A percentile compares a stretch with the other conserved stretches of the same genome.
These are phyloP conservation scores for Falco berigora DNA, from an alignment of 2,797 vertebrate genomes.

Conservation along the genomic window DNA sequence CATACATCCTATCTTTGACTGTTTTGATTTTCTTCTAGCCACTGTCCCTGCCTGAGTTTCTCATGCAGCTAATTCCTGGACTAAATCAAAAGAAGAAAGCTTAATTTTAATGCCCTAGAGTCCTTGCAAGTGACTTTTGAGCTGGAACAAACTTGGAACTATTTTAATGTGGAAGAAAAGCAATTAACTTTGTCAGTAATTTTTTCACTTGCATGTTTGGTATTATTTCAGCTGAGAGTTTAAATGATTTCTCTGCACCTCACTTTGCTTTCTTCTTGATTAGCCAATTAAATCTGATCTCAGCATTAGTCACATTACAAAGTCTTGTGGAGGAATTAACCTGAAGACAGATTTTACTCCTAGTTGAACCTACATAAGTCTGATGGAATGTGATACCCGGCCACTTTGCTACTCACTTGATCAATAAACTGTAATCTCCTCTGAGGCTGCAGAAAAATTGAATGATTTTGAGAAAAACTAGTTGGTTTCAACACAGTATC, in stretches of 20 bases:
- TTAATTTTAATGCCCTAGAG: constrained; percentile 10
- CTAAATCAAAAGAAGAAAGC: constrained; percentile 40
- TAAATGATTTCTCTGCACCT: neutral
- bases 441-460: neutral
- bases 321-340: neutral
- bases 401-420: neutral
- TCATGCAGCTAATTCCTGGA: constrained; percentile 19
- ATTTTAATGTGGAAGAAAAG: constrained; percentile 20
- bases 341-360: neutral
- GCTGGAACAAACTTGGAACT: constrained; percentile 3
- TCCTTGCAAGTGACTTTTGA: neutral
- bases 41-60: neutral
- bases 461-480: neutral
- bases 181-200: constrained; percentile 25
- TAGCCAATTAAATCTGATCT: constrained; percentile 20
- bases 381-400: neutral
- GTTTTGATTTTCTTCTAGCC: constrained; percentile 14
- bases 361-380: neutral
- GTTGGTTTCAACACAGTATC: neutral
- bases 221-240: constrained; percentile 46
- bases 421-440: constrained; percentile 20
- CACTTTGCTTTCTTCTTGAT: neutral
- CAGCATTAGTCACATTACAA: neutral
- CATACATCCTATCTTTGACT: neutral
- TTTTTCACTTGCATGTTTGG: constrained; percentile 5